Percentiles rank a stretch among this genome's conserved stretches.
Evolutionary conservation across 2,888 invertebrate species (phyloP).

Genomic region (Gandaritis pyraliata): DNA sequence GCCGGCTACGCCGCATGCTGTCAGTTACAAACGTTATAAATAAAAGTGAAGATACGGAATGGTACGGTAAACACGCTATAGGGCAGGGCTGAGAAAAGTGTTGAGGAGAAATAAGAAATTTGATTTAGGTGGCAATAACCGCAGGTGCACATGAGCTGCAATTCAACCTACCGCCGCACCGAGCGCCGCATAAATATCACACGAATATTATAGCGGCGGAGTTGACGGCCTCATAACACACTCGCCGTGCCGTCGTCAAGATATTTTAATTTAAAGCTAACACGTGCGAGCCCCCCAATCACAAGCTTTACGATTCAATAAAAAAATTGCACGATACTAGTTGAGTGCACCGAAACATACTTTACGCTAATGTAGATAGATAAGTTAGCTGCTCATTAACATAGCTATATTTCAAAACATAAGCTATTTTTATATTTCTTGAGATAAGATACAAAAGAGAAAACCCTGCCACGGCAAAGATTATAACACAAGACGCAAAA

Average conservation of each 20-base stretch:
- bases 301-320: slow-evolving; percentile 52
- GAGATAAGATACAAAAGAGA: slow-evolving; percentile 15
- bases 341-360: slow-evolving; percentile 40
- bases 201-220: slow-evolving; percentile 53
- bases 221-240: slow-evolving; percentile 56
- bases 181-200: slow-evolving; percentile 48
- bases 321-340: slow-evolving; percentile 43
- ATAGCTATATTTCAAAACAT: not conserved
- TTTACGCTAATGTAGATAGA: not conserved
- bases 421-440: not conserved
- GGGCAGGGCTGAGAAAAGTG: slow-evolving; percentile 53
- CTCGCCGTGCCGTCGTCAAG: slow-evolving; percentile 44
- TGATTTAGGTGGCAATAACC: slow-evolving; percentile 78
- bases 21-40: slow-evolving; percentile 37
- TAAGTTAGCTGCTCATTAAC: not conserved
- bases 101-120: slow-evolving; percentile 73
- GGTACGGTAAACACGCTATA: slow-evolving; percentile 44
- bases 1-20: slow-evolving; percentile 31
- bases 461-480: slow-evolving; percentile 21
- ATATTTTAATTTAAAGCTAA: slow-evolving; percentile 61
- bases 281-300: slow-evolving; percentile 50
- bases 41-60: slow-evolving; percentile 26
- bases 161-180: slow-evolving; percentile 49
- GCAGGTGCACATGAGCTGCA: slow-evolving; percentile 73
- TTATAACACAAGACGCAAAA: slow-evolving; percentile 45